Conservation (phyloP, 2,797 vertebrate species). For the Sebastiscus albofasciatus region DNA sequence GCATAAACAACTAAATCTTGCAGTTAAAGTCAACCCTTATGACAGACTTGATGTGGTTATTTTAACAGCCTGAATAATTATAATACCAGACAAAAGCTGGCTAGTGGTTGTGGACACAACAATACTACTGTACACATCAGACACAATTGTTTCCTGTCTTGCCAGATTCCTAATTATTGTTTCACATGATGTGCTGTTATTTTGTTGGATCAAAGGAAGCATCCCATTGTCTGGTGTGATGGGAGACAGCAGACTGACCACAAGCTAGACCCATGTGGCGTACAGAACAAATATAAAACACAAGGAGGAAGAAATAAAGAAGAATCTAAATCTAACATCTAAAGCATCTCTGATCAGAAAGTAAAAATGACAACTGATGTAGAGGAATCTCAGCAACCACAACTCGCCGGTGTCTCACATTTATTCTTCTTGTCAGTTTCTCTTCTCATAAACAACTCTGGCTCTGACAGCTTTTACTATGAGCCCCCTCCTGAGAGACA, state of each 20-base stretch:
- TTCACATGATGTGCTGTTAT: slow-evolving; percentile 18
- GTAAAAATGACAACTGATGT: not conserved
- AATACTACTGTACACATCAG: not conserved
- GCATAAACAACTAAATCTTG: slow-evolving; percentile 11
- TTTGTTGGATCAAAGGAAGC: slow-evolving; percentile 29
- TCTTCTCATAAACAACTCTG: slow-evolving; percentile 35
- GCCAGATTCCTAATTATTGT: slow-evolving; percentile 21
- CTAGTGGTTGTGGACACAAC: slow-evolving; percentile 12
- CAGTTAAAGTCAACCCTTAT: not conserved
- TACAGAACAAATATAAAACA: not conserved
- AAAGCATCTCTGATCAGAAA: not conserved
- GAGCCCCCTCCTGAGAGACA: slow-evolving; percentile 35
- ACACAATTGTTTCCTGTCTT: not conserved
- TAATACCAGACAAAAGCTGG: slow-evolving; percentile 27
- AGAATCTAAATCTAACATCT: not conserved
- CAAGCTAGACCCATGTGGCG: slow-evolving; percentile 3
- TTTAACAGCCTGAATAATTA: slow-evolving; percentile 20
- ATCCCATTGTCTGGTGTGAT: slow-evolving; percentile 27
- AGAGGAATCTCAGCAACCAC: not conserved
- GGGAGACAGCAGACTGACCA: not conserved
- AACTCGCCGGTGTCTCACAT: not conserved
- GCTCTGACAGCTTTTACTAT: slow-evolving; percentile 38
- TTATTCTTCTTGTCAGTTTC: not conserved
- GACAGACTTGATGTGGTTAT: slow-evolving; percentile 6
- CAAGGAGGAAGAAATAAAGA: not conserved